These are phyloP conservation scores for Brotogeris chrysoptera DNA, from an alignment of 2,797 vertebrate species.

Conservation along the genomic window DNA sequence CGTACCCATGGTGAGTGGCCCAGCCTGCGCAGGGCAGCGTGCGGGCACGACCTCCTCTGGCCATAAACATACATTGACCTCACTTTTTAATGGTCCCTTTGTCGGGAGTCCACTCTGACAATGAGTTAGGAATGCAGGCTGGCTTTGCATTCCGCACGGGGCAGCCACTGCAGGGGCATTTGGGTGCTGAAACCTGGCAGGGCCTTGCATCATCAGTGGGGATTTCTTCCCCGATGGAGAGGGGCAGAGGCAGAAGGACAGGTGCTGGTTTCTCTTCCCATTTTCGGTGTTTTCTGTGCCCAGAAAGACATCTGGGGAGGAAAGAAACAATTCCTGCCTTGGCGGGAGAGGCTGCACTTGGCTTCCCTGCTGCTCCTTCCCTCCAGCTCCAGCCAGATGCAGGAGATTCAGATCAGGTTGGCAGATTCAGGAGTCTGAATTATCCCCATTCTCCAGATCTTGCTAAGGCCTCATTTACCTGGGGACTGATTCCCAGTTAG, in stretches of 20 bases:
- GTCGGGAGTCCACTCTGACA: fast-evolving
- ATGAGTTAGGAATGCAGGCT: fast-evolving
- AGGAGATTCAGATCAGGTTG: no score
- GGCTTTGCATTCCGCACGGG: fast-evolving
- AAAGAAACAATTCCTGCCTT: neutral
- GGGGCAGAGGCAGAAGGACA: neutral
- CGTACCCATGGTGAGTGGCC: constrained; percentile 88
- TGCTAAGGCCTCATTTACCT: neutral
- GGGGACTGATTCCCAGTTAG: neutral
- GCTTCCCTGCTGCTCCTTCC: neutral
- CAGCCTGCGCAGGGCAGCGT: no score
- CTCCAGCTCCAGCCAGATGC: neutral
- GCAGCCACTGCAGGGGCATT: fast-evolving
- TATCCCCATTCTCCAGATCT: neutral
- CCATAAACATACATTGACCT: fast-evolving
- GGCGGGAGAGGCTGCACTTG: neutral
- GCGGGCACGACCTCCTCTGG: neutral
- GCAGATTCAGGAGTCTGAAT: neutral
- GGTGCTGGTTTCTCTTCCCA: neutral
- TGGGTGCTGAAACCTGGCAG: neutral
- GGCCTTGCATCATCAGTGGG: neutral
- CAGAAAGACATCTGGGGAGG: neutral
- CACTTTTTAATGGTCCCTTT: fast-evolving
- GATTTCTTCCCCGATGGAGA: neutral
- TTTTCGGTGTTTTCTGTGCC: neutral